Percentiles rank a stretch among this genome's conserved stretches.
These are phyloP conservation scores for Gerris buenoi DNA, from an alignment of 1,140 invertebrate species.

Conservation along the genomic window DNA sequence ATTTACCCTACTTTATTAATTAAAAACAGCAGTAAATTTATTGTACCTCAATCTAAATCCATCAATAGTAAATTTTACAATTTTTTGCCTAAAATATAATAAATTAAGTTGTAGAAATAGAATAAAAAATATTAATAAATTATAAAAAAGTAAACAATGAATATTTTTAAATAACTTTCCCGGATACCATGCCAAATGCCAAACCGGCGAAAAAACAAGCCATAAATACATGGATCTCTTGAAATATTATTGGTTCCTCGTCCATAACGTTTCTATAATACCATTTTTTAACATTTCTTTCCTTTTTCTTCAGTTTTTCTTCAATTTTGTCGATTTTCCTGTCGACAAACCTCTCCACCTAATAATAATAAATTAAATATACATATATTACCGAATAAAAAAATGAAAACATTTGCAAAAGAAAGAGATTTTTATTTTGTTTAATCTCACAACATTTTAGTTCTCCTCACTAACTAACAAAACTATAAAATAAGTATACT, in stretches of 20 bases:
- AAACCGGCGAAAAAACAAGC: conserved; percentile 55
- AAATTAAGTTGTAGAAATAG: too few species aligned
- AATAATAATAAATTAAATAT: conserved; percentile 29
- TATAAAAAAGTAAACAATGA: not conserved
- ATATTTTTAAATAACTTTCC: conserved; percentile 13
- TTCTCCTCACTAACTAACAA: conserved; percentile 9
- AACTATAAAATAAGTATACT: conserved; percentile 5
- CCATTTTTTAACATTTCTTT: conserved; percentile 50
- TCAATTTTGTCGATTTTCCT: conserved; percentile 62
- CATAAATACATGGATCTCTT: conserved; percentile 58
- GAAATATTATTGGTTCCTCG: conserved; percentile 43
- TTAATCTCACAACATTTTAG: not conserved
- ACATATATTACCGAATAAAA: not conserved
- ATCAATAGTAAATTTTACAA: too few species aligned
- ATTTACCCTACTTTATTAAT: too few species aligned
- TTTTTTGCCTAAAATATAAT: too few species aligned
- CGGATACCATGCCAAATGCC: conserved; percentile 41
- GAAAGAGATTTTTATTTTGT: not conserved
- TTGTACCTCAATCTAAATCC: too few species aligned
- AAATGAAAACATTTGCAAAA: not conserved
- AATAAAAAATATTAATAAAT: too few species aligned
- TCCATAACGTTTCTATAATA: conserved; percentile 40
- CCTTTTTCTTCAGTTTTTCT: conserved; percentile 46
- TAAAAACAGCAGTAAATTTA: too few species aligned
- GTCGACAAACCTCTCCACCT: conserved; percentile 61